Base-by-base conservation (phyloP, 2,888 invertebrate genomes). In the Candidula unifasciata region DNA sequence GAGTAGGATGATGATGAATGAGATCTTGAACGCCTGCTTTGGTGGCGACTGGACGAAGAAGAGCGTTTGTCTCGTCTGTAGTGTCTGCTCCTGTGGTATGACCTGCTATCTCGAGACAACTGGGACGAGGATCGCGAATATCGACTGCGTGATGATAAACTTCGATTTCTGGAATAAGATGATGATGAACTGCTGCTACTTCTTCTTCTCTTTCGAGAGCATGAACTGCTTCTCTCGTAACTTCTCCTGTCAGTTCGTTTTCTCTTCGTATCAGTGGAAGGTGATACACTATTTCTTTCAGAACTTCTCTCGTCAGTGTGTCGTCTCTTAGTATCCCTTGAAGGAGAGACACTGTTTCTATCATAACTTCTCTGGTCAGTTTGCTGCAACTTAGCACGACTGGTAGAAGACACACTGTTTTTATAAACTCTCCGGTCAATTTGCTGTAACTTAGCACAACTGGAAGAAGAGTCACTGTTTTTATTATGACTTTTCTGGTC, bases 121-220 rank as follows among this genome's bases (percentile, higher is more conserved):
- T 13, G 60, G 10, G 81, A 73, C 3, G 81, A 81, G 16, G 68
- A 60, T 3, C 81, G 57, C 5, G 35, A 24, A 27, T n/a, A 44
- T 13, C 33, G 27, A 21, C 69, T 30, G 8, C 52, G 54, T 52
- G 73, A 52, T n/a, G 73, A 73, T n/a, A 24, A 77, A 35, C 77
- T 77, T 74, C 54, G 27, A 0, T 64, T n/a, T 37, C 77, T 78
- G 24, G 73, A 73, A 52, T n/a, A 27, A 52, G 80, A 52, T 21
- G 80, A 52, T 60, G 44, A 37, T 18, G 80, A 69, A 27, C 80
- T 80, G 52, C 73, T 60, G 21, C 35, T 16, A 5, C 35, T 16
- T 18, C 60, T 24, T 33, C 33, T 57, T 60, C 76, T 44, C 24
- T n/a, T 35, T 52, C 33, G 44, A 44, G 27, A 27, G 13, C n/a